These are phyloP conservation scores for Phocides pigmalion DNA, from an alignment of 1,140 invertebrate species.

Conservation along the genomic window DNA sequence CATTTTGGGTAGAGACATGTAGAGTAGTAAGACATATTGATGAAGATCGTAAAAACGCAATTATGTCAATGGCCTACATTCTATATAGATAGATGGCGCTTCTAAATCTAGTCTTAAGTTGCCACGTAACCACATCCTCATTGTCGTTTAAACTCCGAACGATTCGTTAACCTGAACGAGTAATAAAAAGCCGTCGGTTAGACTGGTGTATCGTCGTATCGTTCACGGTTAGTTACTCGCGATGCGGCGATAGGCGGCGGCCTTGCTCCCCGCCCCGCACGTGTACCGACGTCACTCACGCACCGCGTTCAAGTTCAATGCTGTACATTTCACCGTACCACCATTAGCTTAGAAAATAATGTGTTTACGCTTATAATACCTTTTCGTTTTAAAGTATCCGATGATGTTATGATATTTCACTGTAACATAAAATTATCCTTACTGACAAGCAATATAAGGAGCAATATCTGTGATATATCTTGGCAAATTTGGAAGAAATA, in stretches of 20 bases:
- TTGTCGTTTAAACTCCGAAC: background rate
- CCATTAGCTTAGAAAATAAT: slow-evolving; percentile 39
- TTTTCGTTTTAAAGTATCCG: background rate
- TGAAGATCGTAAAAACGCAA: too few species aligned
- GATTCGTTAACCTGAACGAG: slow-evolving; percentile 12
- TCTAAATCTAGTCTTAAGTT: background rate
- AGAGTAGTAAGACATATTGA: too few species aligned
- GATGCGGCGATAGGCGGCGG: slow-evolving; percentile 58
- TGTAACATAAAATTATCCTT: too few species aligned
- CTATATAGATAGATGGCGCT: background rate
- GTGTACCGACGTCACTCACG: slow-evolving; percentile 69
- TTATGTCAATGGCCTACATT: too few species aligned
- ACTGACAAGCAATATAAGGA: too few species aligned
- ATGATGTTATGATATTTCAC: background rate
- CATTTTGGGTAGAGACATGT: too few species aligned
- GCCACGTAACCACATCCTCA: background rate
- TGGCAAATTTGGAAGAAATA: too few species aligned
- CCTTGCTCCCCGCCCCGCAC: slow-evolving; percentile 60
- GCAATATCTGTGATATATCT: too few species aligned
- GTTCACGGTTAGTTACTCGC: slow-evolving; percentile 39
- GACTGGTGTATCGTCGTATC: slow-evolving; percentile 19
- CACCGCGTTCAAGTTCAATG: slow-evolving; percentile 80
- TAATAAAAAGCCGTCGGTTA: slow-evolving; percentile 23
- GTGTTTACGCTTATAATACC: background rate
- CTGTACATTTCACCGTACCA: slow-evolving; percentile 65